Evolutionary conservation across 2,113 vertebrate species (phyloP).

Genomic region (Rana temporaria): DNA sequence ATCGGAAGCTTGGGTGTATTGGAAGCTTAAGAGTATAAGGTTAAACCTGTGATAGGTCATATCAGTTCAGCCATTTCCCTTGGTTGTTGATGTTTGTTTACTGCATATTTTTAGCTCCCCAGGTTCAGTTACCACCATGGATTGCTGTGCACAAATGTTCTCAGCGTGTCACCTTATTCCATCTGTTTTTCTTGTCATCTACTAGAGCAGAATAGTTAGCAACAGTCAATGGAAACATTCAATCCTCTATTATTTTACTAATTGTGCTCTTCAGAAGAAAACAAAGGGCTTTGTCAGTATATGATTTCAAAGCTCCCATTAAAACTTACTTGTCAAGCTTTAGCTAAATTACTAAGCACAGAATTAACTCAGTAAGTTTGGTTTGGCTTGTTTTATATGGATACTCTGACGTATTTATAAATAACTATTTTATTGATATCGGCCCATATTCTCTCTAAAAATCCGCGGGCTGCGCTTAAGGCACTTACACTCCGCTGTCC

Average conservation of each 20-base stretch:
- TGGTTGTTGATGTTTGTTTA: constrained; percentile 47
- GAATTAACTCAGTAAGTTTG: neutral
- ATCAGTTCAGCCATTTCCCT: constrained; percentile 29
- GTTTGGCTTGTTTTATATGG: neutral
- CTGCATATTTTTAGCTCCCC: constrained; percentile 44
- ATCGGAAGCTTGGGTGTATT: neutral
- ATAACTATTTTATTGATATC: no score
- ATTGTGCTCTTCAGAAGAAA: constrained; percentile 30
- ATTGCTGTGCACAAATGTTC: constrained; percentile 40
- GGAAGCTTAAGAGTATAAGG: neutral
- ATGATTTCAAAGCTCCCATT: constrained; percentile 15
- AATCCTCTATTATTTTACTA: constrained; percentile 51
- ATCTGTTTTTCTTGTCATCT: constrained; percentile 42
- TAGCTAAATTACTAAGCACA: constrained; percentile 20
- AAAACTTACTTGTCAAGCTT: constrained; percentile 28
- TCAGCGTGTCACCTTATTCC: constrained; percentile 51
- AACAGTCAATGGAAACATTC: constrained; percentile 39
- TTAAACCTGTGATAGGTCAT: constrained; percentile 8
- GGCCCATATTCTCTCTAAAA: no score
- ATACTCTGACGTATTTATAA: neutral
- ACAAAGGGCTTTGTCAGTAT: constrained; percentile 39
- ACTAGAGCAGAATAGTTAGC: constrained; percentile 35
- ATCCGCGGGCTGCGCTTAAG: no score
- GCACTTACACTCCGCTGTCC: no score
- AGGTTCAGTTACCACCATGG: constrained; percentile 43